Conservation (phyloP, 2,797 vertebrate species). For the Cynopterus sphinx region DNA sequence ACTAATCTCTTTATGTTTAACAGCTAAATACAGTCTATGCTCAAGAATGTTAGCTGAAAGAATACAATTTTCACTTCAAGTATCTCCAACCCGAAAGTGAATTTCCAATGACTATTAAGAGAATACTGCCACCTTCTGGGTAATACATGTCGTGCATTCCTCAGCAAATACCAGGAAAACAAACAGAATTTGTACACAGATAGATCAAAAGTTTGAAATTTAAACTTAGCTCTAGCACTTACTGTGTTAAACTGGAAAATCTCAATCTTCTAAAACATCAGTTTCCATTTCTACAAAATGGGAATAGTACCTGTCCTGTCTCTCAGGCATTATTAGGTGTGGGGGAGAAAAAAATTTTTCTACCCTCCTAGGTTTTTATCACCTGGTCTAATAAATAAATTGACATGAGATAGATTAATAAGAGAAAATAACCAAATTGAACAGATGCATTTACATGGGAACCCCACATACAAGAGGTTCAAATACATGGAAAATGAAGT, state of each 20-base stretch:
- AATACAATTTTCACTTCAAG: constrained; percentile 19
- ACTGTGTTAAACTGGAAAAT: not conserved
- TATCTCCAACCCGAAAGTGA: not conserved
- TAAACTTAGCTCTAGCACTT: not conserved
- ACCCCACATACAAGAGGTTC: not conserved
- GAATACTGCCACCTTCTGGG: constrained; percentile 72
- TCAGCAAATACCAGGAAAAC: not conserved
- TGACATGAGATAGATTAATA: not conserved
- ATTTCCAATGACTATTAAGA: not conserved
- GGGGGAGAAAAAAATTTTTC: not conserved
- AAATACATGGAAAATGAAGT: not conserved
- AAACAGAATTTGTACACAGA: not conserved
- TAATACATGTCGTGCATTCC: not conserved
- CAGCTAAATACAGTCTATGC: constrained; percentile 11
- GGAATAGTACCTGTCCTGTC: not conserved
- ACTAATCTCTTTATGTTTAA: constrained; percentile 25
- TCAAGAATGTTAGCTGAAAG: constrained; percentile 30
- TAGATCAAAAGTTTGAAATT: not conserved
- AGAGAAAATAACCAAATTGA: not conserved
- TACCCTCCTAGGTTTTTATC: not conserved
- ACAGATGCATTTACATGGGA: not conserved
- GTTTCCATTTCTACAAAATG: constrained; percentile 20
- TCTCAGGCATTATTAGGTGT: not conserved
- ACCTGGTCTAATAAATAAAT: not conserved
- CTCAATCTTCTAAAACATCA: not conserved